Conservation (phyloP, 2,888 invertebrate species). For the Watsonalla binaria region DNA sequence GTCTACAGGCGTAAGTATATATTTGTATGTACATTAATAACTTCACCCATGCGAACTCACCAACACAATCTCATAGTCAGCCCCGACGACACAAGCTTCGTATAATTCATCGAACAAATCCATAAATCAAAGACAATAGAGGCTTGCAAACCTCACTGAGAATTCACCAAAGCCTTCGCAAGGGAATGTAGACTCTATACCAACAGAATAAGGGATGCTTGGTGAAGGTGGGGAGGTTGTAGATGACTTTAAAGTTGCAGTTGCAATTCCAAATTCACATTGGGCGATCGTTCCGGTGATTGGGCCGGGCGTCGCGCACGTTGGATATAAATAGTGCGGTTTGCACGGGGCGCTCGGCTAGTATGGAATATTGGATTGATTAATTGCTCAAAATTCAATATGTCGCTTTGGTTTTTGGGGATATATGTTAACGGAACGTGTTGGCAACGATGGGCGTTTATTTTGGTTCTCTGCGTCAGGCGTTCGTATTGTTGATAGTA, state of each 20-base stretch:
- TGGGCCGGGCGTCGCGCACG: constrained; percentile 68
- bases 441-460: neutral
- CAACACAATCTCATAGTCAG: constrained; percentile 52
- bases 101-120: constrained; percentile 74
- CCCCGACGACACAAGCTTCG: constrained; percentile 55
- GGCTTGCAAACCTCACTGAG: constrained; percentile 24
- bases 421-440: neutral
- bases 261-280: constrained; percentile 70
- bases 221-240: neutral
- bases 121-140: constrained; percentile 71
- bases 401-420: constrained; percentile 10
- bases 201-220: neutral
- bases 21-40: too few relatives aligned
- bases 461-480: neutral
- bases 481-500: too few relatives aligned
- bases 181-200: neutral
- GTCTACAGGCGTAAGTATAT: too few relatives aligned
- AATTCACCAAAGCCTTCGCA: neutral
- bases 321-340: constrained; percentile 73
- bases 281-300: constrained; percentile 67
- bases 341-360: constrained; percentile 46
- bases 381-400: constrained; percentile 28
- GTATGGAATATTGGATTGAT: constrained; percentile 54
- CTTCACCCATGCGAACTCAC: constrained; percentile 8
- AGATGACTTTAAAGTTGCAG: constrained; percentile 36